A percentile compares a stretch with the other conserved stretches of the same genome.
Conservation (phyloP, 2,113 vertebrate species). For the Penelope pileata region DNA sequence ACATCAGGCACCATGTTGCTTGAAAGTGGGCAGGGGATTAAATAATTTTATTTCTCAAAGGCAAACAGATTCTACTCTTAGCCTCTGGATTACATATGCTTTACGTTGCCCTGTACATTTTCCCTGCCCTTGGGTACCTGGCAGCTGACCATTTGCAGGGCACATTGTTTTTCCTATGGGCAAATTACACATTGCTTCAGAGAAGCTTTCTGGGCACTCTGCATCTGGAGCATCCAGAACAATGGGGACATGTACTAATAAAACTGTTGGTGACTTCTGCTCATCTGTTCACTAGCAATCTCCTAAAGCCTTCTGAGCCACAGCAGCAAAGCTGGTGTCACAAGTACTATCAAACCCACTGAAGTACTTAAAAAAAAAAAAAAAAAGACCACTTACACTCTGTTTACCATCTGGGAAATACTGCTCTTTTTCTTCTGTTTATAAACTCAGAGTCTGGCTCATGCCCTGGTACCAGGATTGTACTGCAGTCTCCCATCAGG, state of each 20-base stretch:
- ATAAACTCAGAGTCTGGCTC: background rate
- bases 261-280: background rate
- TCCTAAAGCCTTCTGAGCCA: background rate
- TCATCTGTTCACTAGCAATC: background rate
- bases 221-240: background rate
- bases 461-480: background rate
- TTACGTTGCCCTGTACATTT: background rate
- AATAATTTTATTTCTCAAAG: background rate
- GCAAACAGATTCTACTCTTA: accelerated
- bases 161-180: background rate
- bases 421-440: background rate
- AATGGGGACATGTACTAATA: accelerated
- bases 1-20: background rate
- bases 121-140: background rate
- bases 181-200: background rate
- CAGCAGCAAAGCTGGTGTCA: background rate
- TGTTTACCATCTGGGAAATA: background rate
- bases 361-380: background rate
- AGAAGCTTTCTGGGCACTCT: background rate
- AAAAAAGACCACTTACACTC: background rate
- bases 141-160: background rate
- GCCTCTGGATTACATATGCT: accelerated
- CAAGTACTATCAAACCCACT: background rate
- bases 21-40: too few species aligned
- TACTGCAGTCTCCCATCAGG: background rate